These are phyloP conservation scores for Glaucomys volans DNA, from an alignment of 2,113 vertebrate genomes.

Conservation along the genomic window DNA sequence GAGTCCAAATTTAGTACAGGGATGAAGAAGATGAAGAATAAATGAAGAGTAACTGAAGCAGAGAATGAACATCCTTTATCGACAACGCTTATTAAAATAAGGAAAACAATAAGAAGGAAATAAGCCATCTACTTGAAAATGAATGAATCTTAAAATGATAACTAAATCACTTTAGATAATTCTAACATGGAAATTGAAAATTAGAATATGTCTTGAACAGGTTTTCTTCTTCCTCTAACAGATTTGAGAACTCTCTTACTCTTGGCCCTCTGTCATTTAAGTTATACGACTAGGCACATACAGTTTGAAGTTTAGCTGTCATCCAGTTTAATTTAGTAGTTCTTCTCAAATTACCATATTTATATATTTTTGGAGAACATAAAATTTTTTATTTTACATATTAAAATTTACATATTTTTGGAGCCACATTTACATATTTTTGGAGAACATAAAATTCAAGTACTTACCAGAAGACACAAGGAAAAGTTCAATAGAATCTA, in stretches of 20 bases:
- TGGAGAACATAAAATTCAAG: slow-evolving; percentile 33
- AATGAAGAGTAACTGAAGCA: not conserved
- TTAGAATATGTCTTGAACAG: slow-evolving; percentile 43
- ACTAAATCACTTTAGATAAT: slow-evolving; percentile 20
- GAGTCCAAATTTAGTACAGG: not conserved
- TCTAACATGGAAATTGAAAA: slow-evolving; percentile 51
- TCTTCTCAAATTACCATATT: slow-evolving; percentile 56
- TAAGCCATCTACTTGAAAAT: not conserved
- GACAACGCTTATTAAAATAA: not conserved
- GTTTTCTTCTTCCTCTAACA: slow-evolving; percentile 55
- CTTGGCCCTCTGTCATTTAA: slow-evolving; percentile 43
- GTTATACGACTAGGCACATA: slow-evolving; percentile 2
- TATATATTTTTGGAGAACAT: slow-evolving; percentile 35
- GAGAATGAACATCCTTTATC: not conserved
- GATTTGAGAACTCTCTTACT: slow-evolving; percentile 43
- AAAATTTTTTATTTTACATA: too few relatives aligned
- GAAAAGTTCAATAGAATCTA: not conserved
- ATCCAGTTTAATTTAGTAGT: slow-evolving; percentile 60
- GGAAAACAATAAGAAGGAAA: not conserved
- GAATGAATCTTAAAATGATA: slow-evolving; percentile 18
- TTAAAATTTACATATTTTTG: slow-evolving; percentile 46
- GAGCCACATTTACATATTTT: slow-evolving; percentile 31
- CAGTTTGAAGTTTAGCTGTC: slow-evolving; percentile 55
- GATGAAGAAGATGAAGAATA: not conserved
- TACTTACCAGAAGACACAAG: not conserved